Base-by-base conservation (phyloP, 2,113 vertebrate species). In the Corynorhinus townsendii region DNA sequence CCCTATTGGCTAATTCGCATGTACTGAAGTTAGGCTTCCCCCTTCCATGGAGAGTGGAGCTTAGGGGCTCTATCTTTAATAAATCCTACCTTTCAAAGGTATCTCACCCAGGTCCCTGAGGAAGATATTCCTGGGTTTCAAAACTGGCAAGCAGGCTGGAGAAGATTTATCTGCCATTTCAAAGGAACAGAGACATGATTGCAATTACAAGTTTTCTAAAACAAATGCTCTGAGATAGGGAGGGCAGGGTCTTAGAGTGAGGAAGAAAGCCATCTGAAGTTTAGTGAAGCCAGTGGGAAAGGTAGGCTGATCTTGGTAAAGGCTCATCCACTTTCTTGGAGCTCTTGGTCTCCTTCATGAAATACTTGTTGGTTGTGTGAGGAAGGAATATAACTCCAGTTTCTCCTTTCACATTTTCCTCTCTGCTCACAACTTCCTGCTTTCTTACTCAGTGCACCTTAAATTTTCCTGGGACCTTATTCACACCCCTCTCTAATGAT, bases 121-220 rank as follows among this genome's bases (percentile, higher is more conserved):
- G 72, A 90, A 90, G 75, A 86, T 11, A 80, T 8, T 89, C 28
- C 11, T 22, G 11, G 43, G 20, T 52, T 43, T 33, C 40, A 72
- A 62, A 85, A n/a, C 28, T 82, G 45, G 24, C 68, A 49, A 43
- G 10, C 47, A 16, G 4, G 35, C 76, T 11, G 49, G 40, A 52
- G 77, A 89, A 68, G n/a, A 91, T 75, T 35, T 54, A 73, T 68
- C 79, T 93, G 9, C 69, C 68, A 68, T 90, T 94, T 96, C 80
- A 94, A 93, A 95, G 52, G 6, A 10, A 14, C 5, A 52, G 43
- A 38, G n/a, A 47, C 52, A 79, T 11, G 66, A 22, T 47, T 79
- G 54, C 22, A 79, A 40, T 73, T 28, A 30, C 4, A 22, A 35
- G 11, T 77, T 92, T 72, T 88, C 26, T 69, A 72, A 96, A 92